These are phyloP conservation scores for Calidris pygmaea DNA, from an alignment of 2,113 vertebrate species.

Conservation along the genomic window DNA sequence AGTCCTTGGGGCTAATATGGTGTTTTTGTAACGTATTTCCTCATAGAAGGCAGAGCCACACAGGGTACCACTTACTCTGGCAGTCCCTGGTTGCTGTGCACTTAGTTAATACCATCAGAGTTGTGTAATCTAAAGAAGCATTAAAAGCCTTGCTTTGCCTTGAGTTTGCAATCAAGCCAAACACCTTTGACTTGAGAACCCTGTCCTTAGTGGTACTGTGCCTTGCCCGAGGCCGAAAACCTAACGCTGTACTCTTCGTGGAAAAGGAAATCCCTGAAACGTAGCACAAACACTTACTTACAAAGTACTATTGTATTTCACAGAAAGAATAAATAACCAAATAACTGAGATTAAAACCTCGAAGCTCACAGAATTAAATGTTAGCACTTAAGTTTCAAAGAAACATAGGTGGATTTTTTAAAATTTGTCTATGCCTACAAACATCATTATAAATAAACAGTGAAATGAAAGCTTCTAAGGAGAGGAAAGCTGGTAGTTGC, in stretches of 20 bases:
- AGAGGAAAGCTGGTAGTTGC: neutral
- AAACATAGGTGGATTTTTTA: neutral
- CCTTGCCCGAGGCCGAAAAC: neutral
- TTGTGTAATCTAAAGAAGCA: neutral
- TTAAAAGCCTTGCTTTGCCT: neutral
- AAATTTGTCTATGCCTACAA: neutral
- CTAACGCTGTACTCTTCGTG: fast-evolving
- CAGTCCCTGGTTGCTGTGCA: neutral
- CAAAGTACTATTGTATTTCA: neutral
- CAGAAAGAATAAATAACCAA: neutral
- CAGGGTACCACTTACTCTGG: no score
- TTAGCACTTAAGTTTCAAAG: neutral
- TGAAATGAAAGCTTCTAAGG: neutral
- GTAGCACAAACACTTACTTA: neutral
- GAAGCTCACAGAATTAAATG: neutral
- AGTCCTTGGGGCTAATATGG: neutral
- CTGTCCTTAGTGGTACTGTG: neutral
- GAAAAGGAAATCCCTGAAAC: neutral
- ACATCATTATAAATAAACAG: neutral
- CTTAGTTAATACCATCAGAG: neutral
- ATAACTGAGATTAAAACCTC: neutral
- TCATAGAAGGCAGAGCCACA: neutral
- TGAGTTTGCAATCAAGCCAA: neutral
- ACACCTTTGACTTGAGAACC: neutral
- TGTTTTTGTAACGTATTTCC: neutral